phyloP scores from a whole-genome alignment of 2,797 vertebrate genomes.

The Ambastaia sidthimunki region DNA sequence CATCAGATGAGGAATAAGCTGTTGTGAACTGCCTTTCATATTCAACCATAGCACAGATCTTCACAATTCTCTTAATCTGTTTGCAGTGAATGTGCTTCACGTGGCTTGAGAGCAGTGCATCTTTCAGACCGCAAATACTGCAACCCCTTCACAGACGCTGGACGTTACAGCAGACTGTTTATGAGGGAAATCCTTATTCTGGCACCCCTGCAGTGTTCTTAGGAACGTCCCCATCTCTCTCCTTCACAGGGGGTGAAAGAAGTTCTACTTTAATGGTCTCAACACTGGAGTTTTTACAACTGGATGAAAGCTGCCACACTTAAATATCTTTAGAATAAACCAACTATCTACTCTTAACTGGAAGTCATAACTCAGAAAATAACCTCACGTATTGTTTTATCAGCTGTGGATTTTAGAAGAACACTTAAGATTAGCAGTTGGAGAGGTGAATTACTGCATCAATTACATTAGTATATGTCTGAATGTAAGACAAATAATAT shows the following conservation, averaged over 20 bases:
- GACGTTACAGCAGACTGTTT: conserved; percentile 46
- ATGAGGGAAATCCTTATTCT: conserved; percentile 48
- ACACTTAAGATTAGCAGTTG: conserved; percentile 5
- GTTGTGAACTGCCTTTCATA: not conserved
- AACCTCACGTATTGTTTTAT: conserved; percentile 48
- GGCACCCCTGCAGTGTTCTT: conserved; percentile 50
- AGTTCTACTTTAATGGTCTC: conserved; percentile 58
- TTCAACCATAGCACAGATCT: not conserved
- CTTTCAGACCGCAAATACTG: conserved; percentile 41
- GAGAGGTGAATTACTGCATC: conserved; percentile 37
- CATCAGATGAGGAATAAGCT: not conserved
- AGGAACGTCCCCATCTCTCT: conserved; percentile 41
- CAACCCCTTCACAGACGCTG: conserved; percentile 50
- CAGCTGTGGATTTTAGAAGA: conserved; percentile 44
- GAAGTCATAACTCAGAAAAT: conserved; percentile 50
- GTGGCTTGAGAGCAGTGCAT: conserved; percentile 52
- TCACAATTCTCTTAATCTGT: conserved; percentile 3
- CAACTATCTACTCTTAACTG: conserved; percentile 57
- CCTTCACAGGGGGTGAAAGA: conserved; percentile 38
- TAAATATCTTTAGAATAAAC: conserved; percentile 53
- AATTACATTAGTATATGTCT: conserved; percentile 49
- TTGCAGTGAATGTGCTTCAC: conserved; percentile 36
- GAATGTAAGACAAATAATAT: conserved; percentile 27
- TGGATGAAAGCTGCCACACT: conserved; percentile 48
- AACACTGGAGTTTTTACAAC: conserved; percentile 57